Evolutionary conservation across 2,888 invertebrate species (phyloP), one percentile per base, ranked within the genome.

Genomic region (Spatulosminthurus flaviceps): DNA sequence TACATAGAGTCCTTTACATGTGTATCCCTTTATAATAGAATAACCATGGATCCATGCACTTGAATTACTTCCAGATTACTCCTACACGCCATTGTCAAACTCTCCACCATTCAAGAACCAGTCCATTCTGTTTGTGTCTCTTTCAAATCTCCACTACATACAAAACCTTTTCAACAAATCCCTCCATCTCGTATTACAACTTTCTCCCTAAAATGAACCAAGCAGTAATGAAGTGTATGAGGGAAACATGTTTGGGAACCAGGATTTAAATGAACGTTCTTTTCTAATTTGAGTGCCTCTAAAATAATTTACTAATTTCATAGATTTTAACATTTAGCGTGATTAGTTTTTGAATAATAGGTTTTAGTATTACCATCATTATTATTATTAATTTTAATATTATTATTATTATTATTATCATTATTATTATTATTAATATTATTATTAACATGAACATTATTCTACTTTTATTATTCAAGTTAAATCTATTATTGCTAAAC

Each of bases 211-310:
- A 4, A 34, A 34, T 34, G 34, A n/a, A 13, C 51, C 5, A 11
- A 16, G 16, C 16, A 51, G 4, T 51, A 4, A 51, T 19, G 51
- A 1, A 13, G 51, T 5, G 16, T 19, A n/a, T 51, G 51, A 19
- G 5, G 51, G 51, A 51, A 51, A 11, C 4, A 41, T 9, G 13
- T 13, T 9, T 7, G 41, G 41, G 13, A 41, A 51, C n/a, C 19
- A 51, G n/a, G n/a, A 13, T 9, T 19, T 51, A 19, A 51, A 2
- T 51, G n/a, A 19, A 19, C 5, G 51, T 11, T 34, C 5, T 51
- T 51, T 51, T 5, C 51, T 51, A 51, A 51, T 16, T 19, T 51
- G 51, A 51, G 51, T 51, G 51, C 51, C 51, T 51, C 51, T 51
- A 51, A 51, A 51, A 51, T 51, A 34, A 9, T 34, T 34, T 34